These are phyloP conservation scores for Acleris laterana DNA, from an alignment of 2,888 invertebrate species.

Conservation along the genomic window DNA sequence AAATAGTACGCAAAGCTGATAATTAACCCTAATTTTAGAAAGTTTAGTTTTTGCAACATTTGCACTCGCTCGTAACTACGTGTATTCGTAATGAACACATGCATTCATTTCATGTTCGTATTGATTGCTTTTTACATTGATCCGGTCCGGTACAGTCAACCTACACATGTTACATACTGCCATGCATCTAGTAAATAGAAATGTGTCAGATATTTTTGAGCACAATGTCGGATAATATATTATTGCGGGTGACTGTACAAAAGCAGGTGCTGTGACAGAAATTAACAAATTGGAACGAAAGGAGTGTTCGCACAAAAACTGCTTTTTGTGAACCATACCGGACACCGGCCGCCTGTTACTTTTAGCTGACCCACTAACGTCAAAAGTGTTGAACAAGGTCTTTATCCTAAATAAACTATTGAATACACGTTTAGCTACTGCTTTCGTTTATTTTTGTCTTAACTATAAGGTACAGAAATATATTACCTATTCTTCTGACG, in stretches of 20 bases:
- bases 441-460: constrained; percentile 28
- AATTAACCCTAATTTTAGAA: constrained; percentile 34
- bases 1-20: constrained; percentile 9
- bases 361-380: constrained; percentile 39
- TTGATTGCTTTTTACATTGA: too few species aligned
- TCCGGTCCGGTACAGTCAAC: too few species aligned
- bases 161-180: too few species aligned
- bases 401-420: constrained; percentile 21
- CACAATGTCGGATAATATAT: too few species aligned
- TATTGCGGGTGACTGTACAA: background rate
- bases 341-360: constrained; percentile 42
- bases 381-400: constrained; percentile 30
- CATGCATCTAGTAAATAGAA: too few species aligned
- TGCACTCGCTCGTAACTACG: too few species aligned
- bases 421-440: constrained; percentile 10
- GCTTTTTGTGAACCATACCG: constrained; percentile 39
- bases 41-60: constrained; percentile 22
- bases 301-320: constrained; percentile 52
- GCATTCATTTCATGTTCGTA: too few species aligned
- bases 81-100: too few species aligned
- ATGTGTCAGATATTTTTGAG: too few species aligned
- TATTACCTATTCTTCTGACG: constrained; percentile 7
- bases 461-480: constrained; percentile 7
- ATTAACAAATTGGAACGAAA: constrained; percentile 68
- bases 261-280: constrained; percentile 45